These are phyloP conservation scores for Vidua macroura DNA, from an alignment of 2,113 vertebrate genomes.

Conservation along the genomic window DNA sequence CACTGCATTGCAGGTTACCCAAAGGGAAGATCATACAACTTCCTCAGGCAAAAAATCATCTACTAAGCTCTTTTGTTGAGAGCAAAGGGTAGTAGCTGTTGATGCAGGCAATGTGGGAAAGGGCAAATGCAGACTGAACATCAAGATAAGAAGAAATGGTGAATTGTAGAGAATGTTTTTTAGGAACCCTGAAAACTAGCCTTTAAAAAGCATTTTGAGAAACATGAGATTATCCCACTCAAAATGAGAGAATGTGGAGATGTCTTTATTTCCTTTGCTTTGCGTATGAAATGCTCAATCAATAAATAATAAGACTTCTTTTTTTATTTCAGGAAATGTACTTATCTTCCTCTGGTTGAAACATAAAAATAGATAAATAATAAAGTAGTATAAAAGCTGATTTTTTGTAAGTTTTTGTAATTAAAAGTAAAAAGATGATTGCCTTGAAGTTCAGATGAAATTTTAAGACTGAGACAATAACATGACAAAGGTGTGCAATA, in stretches of 20 bases:
- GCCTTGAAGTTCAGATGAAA: not conserved
- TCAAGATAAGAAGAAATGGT: not conserved
- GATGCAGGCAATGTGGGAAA: not conserved
- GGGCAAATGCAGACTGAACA: not conserved
- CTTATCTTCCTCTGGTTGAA: not conserved
- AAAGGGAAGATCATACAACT: not conserved
- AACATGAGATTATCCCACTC: not conserved
- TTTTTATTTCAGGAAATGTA: not conserved
- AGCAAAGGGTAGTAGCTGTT: not conserved
- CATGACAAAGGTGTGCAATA: not conserved
- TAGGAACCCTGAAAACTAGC: not conserved
- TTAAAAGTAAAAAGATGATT: not conserved
- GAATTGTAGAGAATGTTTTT: not conserved
- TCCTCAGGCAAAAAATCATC: not conserved
- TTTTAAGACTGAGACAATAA: not conserved
- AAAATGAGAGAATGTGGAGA: not conserved
- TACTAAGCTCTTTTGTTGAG: not conserved
- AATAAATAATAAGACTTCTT: not conserved
- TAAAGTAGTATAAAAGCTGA: not conserved
- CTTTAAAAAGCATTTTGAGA: not conserved
- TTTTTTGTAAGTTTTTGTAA: not conserved
- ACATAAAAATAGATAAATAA: constrained; percentile 4
- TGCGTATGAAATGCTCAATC: not conserved
- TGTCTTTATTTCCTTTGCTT: not conserved
- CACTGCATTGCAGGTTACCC: not conserved